Evolutionary conservation across 2,113 vertebrate species (phyloP), one percentile per base, ranked within the genome.

Genomic region (Agelaius phoeniceus): DNA sequence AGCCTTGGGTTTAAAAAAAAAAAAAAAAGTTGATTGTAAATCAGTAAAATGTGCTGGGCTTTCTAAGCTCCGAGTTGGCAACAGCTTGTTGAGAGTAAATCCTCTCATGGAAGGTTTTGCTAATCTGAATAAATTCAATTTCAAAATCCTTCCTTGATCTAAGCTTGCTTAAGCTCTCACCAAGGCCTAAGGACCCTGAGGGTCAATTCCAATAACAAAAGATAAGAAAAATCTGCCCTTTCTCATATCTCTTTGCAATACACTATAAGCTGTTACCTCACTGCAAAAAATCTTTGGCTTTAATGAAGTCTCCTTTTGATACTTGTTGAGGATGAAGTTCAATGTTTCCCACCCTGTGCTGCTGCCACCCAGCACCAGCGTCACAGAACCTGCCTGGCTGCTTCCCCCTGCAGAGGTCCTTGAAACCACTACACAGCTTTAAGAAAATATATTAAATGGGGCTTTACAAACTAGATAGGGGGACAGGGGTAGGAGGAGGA

Each of bases 41-140:
- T 86, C 90, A 71, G 93, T 55, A 96, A 97, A 96, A 96, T 84
- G 85, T 96, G 84, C 88, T 96, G 92, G 78, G 96, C 91, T 97
- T 97, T 93, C 62, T 96, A 93, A 97, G 97, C 96, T 94, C 83
- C 0, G 71, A 94, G 96, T 95, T 97, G 98, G 97, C 97, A 98
- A 98, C 98, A 99, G 98, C 98, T 99, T 99, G 98, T 97, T 97
- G 92, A 96, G 95, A 97, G 95, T 98, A 98, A 99, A 98, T 98
- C 98, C 98, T 97, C 96, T 97, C 98, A 97, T 87, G 94, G 94
- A 98, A 97, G 97, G 94, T 98, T 98, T 97, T 98, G 94, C 97
- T 98, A 98, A 98, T 98, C 98, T 98, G 98, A 99, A 99, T 98
- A 98, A 98, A 99, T 99, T 99, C 98, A 98, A 98, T 98, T 98